These are phyloP conservation scores for Dasyornis broadbenti DNA, from an alignment of 2,113 vertebrate species.

Conservation along the genomic window DNA sequence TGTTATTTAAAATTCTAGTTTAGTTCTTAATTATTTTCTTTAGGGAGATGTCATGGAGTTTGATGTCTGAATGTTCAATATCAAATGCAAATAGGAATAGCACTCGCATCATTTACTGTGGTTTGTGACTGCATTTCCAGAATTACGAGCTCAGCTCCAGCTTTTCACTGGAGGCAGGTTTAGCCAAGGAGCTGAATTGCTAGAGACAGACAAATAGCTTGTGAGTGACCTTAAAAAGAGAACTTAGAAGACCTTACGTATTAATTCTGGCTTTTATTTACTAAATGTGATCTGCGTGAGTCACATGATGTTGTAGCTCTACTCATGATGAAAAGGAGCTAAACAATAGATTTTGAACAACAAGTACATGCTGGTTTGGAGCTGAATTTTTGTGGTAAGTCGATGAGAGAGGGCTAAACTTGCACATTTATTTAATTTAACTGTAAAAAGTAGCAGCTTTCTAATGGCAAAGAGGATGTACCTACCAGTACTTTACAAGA, in stretches of 20 bases:
- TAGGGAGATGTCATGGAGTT: neutral
- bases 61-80: neutral
- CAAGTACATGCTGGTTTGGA: neutral
- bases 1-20: neutral
- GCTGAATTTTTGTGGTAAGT: slow-evolving; percentile 17
- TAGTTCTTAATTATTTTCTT: neutral
- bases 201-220: neutral
- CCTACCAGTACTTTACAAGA: neutral
- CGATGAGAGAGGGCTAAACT: neutral
- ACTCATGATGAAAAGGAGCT: neutral
- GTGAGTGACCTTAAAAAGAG: neutral
- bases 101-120: neutral
- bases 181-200: neutral
- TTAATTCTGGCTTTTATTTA: neutral
- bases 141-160: neutral
- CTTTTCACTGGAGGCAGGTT: neutral
- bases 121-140: neutral
- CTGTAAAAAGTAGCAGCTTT: neutral
- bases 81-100: neutral
- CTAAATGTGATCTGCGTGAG: neutral
- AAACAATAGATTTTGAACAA: neutral
- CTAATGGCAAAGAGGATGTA: neutral
- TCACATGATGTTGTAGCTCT: neutral
- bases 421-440: neutral
- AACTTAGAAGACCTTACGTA: neutral